These are phyloP conservation scores for Phalacrocorax pelagicus DNA, from an alignment of 2,113 vertebrate species.

Conservation along the genomic window DNA sequence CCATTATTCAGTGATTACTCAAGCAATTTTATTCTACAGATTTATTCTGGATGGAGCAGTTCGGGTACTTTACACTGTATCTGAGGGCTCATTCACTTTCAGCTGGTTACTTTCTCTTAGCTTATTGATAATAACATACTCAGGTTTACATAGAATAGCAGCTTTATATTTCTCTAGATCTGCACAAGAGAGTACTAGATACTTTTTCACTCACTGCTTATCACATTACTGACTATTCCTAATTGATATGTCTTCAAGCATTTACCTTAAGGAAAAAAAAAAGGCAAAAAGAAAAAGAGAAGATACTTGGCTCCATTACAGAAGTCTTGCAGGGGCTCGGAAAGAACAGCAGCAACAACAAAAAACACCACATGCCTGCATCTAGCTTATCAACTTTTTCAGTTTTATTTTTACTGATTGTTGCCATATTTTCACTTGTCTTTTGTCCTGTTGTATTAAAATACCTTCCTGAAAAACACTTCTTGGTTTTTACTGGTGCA, in stretches of 20 bases:
- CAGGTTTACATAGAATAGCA: neutral
- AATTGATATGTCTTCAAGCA: neutral
- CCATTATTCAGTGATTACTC: neutral
- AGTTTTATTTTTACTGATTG: neutral
- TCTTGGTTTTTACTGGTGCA: neutral
- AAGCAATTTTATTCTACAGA: neutral
- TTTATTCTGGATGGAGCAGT: neutral
- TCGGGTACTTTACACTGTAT: neutral
- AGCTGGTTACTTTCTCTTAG: neutral
- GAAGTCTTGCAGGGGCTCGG: neutral
- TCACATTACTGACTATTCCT: neutral
- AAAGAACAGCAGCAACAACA: neutral
- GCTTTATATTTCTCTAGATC: neutral
- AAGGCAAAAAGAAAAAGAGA: too few species aligned
- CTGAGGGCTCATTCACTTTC: neutral
- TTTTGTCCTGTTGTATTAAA: neutral
- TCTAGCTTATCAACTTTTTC: neutral
- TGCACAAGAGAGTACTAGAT: neutral
- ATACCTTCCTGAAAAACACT: neutral
- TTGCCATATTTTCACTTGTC: neutral
- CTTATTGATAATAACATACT: neutral
- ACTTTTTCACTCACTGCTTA: neutral
- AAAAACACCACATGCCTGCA: rapidly evolving
- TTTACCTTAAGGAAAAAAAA: neutral
- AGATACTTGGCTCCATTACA: neutral